Percentiles rank a stretch among this genome's conserved stretches.
Evolutionary conservation across 2,888 invertebrate species (phyloP).

Genomic region (Phlogophora meticulosa): DNA sequence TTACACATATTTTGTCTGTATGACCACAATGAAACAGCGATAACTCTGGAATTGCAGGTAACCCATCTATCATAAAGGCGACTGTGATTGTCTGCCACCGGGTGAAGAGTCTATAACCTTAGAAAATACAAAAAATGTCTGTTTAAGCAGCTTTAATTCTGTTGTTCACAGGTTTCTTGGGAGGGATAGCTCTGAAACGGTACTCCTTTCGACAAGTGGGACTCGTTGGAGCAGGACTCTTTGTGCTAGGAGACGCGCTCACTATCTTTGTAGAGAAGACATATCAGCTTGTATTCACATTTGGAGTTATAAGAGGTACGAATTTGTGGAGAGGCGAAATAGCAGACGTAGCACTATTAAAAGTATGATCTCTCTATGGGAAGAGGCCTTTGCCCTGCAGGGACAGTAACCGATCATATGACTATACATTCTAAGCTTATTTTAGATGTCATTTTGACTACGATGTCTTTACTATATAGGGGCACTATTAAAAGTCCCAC

Average conservation of each 20-base stretch:
- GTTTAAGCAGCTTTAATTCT: not conserved
- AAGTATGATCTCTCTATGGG: too few species aligned
- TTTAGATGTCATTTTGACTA: too few species aligned
- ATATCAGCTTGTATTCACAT: conserved; percentile 92
- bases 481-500: too few species aligned
- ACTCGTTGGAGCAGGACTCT: conserved; percentile 92
- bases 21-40: not conserved
- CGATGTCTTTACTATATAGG: too few species aligned
- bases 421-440: too few species aligned
- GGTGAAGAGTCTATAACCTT: too few species aligned
- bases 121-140: not conserved
- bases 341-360: too few species aligned
- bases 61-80: not conserved
- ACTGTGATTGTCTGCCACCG: not conserved
- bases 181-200: conserved; percentile 92
- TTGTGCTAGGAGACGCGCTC: conserved; percentile 91
- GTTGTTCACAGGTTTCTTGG: conserved; percentile 91
- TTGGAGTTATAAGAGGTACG: conserved; percentile 92
- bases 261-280: conserved; percentile 92
- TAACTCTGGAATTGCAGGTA: not conserved
- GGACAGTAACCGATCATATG: too few species aligned
- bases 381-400: too few species aligned
- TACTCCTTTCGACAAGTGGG: conserved; percentile 93
- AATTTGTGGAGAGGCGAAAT: not conserved
- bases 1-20: not conserved